Conservation (phyloP, 2,797 vertebrate genomes). For the Myotis pilosus region DNA sequence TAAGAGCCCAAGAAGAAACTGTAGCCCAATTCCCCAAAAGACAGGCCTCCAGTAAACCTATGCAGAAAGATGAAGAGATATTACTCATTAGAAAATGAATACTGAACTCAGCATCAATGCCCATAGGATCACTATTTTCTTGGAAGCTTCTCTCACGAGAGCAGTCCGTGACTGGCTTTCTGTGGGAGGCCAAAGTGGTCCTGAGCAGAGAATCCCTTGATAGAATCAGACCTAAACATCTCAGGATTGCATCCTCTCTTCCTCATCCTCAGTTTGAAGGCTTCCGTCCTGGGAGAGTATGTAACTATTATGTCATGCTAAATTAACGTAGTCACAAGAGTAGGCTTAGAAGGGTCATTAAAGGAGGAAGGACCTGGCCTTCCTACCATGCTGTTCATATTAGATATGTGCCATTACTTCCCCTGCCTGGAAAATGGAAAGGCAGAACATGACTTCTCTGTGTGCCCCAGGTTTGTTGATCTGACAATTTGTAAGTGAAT, state of each 20-base stretch:
- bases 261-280: neutral
- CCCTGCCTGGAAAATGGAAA: constrained; percentile 14
- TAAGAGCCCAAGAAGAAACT: constrained; percentile 89
- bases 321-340: neutral
- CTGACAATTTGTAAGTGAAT: constrained; percentile 59
- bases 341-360: neutral
- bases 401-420: neutral
- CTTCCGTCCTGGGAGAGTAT: neutral
- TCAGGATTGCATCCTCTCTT: neutral
- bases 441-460: neutral
- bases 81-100: constrained; percentile 7
- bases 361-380: neutral
- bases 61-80: constrained; percentile 37
- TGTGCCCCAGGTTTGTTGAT: constrained; percentile 25
- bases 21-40: constrained; percentile 87
- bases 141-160: neutral
- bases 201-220: neutral
- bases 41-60: constrained; percentile 89
- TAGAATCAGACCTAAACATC: neutral
- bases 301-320: neutral
- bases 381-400: neutral
- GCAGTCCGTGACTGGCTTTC: neutral
- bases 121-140: neutral
- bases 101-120: neutral
- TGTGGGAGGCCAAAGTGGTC: neutral